phyloP scores from a whole-genome alignment of 2,888 invertebrate genomes.

The Drosophila nr. perissopoda region DNA sequence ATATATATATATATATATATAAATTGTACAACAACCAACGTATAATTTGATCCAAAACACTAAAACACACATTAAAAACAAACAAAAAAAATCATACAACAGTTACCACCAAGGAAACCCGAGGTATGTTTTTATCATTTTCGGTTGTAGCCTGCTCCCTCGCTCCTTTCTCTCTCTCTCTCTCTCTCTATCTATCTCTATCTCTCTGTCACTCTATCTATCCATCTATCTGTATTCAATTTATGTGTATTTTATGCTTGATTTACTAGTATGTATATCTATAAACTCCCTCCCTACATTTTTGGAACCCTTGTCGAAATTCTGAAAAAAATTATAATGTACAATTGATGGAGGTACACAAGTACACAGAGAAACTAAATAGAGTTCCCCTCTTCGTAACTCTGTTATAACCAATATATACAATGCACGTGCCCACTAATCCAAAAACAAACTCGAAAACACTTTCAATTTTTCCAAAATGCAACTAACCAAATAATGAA shows the following conservation, averaged over 20 bases:
- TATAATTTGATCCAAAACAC: constrained; percentile 58
- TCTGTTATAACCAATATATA: constrained; percentile 31
- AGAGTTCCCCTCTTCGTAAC: constrained; percentile 28
- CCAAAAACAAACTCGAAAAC: constrained; percentile 33
- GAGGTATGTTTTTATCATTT: constrained; percentile 89
- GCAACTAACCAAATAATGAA: constrained; percentile 47
- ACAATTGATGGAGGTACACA: constrained; percentile 66
- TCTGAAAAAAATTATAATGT: constrained; percentile 20
- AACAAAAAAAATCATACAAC: constrained; percentile 74
- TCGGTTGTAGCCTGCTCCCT: constrained; percentile 69
- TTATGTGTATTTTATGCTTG: constrained; percentile 61
- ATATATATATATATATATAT: constrained; percentile 27
- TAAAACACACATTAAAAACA: constrained; percentile 39
- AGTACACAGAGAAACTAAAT: constrained; percentile 35
- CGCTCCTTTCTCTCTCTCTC: constrained; percentile 33
- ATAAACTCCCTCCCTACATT: constrained; percentile 19
- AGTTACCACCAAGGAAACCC: constrained; percentile 95
- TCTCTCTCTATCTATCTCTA: constrained; percentile 22
- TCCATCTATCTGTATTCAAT: constrained; percentile 19
- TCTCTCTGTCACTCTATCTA: constrained; percentile 12
- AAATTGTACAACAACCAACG: constrained; percentile 47
- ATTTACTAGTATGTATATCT: constrained; percentile 52
- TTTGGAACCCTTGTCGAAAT: constrained; percentile 62
- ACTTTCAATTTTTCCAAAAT: constrained; percentile 51
- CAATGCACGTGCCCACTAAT: constrained; percentile 73